Evolutionary conservation across 2,113 vertebrate genomes (phyloP).

Genomic region (Eidolon helvum): DNA sequence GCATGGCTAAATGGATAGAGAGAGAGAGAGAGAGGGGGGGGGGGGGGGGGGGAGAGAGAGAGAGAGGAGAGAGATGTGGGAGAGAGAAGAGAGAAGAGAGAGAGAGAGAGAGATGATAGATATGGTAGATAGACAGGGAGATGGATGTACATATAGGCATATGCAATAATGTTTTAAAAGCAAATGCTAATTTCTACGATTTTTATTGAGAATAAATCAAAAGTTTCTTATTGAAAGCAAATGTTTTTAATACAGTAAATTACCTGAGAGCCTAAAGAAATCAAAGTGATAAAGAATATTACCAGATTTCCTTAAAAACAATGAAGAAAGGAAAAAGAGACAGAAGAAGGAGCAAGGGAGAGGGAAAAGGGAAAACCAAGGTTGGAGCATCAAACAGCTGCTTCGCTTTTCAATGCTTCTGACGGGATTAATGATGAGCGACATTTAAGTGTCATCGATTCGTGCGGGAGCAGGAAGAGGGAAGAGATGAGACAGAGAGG

Average conservation of each 20-base stretch:
- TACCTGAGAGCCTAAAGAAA: not conserved
- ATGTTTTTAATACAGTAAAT: not conserved
- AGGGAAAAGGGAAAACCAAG: not conserved
- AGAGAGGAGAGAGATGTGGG: too few species aligned
- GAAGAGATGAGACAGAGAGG: not conserved
- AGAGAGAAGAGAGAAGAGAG: too few species aligned
- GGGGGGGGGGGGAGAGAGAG: too few species aligned
- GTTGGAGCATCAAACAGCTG: not conserved
- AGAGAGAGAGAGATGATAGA: not conserved
- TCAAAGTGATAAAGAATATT: not conserved
- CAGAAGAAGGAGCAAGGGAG: not conserved
- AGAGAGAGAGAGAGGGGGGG: too few species aligned
- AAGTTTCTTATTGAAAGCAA: not conserved
- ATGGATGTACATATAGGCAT: not conserved
- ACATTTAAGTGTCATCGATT: not conserved
- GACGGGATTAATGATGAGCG: not conserved
- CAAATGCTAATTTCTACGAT: not conserved
- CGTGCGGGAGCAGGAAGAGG: not conserved
- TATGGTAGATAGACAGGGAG: not conserved
- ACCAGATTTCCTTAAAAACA: not conserved
- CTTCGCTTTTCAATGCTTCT: not conserved
- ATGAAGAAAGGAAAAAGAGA: not conserved
- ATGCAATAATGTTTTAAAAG: not conserved
- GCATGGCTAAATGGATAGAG: too few species aligned
- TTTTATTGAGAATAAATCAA: not conserved